Evolutionary conservation across 1,140 invertebrate species (phyloP).

Genomic region (Antheraea pernyi): DNA sequence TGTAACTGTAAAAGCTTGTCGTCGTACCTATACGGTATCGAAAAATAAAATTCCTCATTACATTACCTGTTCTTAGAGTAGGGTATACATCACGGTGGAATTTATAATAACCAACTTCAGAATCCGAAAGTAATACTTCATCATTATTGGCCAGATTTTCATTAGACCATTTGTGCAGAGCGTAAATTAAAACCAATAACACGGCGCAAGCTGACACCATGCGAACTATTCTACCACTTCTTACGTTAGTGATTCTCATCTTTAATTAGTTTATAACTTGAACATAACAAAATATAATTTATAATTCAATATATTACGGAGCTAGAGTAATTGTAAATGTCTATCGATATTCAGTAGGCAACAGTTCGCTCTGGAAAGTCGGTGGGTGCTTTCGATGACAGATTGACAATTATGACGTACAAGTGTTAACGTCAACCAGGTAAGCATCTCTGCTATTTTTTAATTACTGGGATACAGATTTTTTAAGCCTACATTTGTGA

Average conservation of each 20-base stretch:
- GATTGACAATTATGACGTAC: no score
- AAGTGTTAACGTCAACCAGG: no score
- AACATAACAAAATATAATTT: conserved; percentile 29
- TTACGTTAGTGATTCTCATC: conserved; percentile 71
- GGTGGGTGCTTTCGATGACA: no score
- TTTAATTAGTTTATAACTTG: conserved; percentile 26
- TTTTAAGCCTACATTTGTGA: no score
- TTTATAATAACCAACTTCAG: conserved; percentile 46
- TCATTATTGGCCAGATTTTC: conserved; percentile 36
- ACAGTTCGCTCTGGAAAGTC: no score
- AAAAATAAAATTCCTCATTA: conserved; percentile 12
- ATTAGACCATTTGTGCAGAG: conserved; percentile 59
- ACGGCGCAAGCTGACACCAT: conserved; percentile 48
- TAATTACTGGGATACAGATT: no score
- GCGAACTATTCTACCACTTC: conserved; percentile 63
- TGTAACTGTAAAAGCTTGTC: conserved; percentile 49
- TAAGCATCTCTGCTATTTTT: no score
- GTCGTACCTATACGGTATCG: conserved; percentile 18
- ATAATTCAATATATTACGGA: background rate
- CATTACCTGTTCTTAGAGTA: conserved; percentile 44
- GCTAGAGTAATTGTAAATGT: no score
- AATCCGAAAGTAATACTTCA: conserved; percentile 35
- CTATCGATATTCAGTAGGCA: no score
- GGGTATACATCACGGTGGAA: conserved; percentile 64
- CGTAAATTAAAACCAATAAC: conserved; percentile 59